phyloP scores from a whole-genome alignment of 2,113 vertebrate genomes.

The Tylochromis polylepis region DNA sequence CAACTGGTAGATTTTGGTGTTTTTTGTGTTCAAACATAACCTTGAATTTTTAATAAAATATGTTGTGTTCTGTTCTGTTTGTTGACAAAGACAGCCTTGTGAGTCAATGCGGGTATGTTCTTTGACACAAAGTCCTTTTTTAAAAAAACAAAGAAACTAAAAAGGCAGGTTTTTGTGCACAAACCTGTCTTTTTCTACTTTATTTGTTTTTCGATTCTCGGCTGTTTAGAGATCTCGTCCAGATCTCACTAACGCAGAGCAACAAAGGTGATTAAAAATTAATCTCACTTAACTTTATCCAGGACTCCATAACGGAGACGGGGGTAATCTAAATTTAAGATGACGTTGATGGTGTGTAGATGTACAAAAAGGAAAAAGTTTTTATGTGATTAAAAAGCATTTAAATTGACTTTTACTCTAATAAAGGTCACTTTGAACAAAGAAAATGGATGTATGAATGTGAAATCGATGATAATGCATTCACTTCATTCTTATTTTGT shows the following conservation, averaged over 20 bases:
- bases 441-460: neutral
- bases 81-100: neutral
- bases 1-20: neutral
- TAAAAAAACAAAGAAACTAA: neutral
- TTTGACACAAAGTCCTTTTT: neutral
- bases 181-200: neutral
- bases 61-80: neutral
- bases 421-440: neutral
- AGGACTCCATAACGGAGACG: neutral
- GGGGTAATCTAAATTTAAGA: neutral
- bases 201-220: neutral
- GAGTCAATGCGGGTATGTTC: neutral
- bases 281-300: neutral
- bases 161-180: neutral
- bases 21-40: neutral
- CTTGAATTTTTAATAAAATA: neutral
- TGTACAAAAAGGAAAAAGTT: neutral
- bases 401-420: neutral
- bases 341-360: neutral
- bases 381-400: neutral
- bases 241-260: neutral
- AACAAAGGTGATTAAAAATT: neutral
- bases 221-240: neutral
- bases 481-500: neutral
- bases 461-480: neutral